A percentile compares a stretch with the other conserved stretches of the same genome.
Conservation (phyloP, 2,113 vertebrate genomes). For the Tetrao urogallus region DNA sequence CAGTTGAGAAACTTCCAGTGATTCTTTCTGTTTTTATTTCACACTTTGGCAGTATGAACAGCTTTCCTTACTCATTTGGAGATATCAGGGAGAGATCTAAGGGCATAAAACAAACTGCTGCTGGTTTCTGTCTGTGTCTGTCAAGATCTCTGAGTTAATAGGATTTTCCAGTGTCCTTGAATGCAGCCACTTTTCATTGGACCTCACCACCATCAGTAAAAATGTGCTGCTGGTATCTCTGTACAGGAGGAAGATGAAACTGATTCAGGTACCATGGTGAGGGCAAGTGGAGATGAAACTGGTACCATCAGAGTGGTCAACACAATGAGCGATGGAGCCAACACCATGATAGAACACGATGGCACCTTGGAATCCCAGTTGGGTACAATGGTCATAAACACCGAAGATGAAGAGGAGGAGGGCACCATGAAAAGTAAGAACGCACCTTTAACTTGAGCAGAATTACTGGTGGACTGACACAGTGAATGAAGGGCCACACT, state of each 20-base stretch:
- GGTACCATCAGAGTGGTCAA: slow-evolving; percentile 86
- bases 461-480: neutral
- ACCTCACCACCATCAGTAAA: neutral
- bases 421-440: slow-evolving; percentile 94
- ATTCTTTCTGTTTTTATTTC: neutral
- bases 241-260: slow-evolving; percentile 90
- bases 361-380: slow-evolving; percentile 86
- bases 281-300: slow-evolving; percentile 79
- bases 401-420: slow-evolving; percentile 88
- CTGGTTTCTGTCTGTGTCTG: neutral
- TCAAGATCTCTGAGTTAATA: neutral
- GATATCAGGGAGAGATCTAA: neutral
- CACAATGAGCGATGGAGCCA: slow-evolving; percentile 77
- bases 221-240: neutral
- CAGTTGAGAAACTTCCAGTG: neutral
- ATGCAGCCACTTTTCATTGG: neutral
- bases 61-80: slow-evolving; percentile 4
- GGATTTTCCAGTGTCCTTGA: neutral
- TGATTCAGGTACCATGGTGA: slow-evolving; percentile 93
- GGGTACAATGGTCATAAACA: slow-evolving; percentile 95
- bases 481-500: neutral
- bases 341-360: slow-evolving; percentile 86
- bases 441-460: neutral
- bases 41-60: neutral
- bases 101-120: neutral